Conservation (phyloP, 2,797 vertebrate species). For the Dermochelys coriacea region DNA sequence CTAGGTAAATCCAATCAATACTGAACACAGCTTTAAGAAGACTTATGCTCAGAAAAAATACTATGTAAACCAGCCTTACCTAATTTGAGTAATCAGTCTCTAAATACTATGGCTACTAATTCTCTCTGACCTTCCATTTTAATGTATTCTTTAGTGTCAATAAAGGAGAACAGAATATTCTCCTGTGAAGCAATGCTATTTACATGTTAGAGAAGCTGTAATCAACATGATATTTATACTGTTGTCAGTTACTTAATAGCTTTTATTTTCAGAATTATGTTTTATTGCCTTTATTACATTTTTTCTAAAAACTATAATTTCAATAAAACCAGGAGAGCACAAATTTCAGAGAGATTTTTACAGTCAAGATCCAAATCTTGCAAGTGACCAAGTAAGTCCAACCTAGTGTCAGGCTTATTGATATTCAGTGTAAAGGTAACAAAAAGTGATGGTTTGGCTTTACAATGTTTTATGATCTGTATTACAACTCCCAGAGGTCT, state of each 20-base stretch:
- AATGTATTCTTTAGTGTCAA: background rate
- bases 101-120: conserved; percentile 1
- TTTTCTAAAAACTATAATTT: background rate
- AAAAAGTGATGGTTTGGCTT: background rate
- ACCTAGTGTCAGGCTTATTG: background rate
- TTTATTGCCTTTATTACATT: background rate
- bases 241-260: background rate
- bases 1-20: background rate
- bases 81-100: background rate
- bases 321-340: background rate
- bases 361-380: background rate
- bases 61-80: background rate
- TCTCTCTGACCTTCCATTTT: background rate
- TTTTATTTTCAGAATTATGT: background rate
- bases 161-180: background rate
- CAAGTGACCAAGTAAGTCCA: background rate
- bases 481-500: background rate
- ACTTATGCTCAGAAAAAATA: background rate
- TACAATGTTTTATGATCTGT: background rate
- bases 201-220: background rate
- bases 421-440: background rate
- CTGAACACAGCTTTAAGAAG: background rate
- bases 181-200: background rate
- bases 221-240: background rate
- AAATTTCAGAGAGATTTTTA: background rate